These are phyloP conservation scores for Cyphomyrus plagiostoma DNA, from an alignment of 2,113 vertebrate genomes.

Conservation along the genomic window DNA sequence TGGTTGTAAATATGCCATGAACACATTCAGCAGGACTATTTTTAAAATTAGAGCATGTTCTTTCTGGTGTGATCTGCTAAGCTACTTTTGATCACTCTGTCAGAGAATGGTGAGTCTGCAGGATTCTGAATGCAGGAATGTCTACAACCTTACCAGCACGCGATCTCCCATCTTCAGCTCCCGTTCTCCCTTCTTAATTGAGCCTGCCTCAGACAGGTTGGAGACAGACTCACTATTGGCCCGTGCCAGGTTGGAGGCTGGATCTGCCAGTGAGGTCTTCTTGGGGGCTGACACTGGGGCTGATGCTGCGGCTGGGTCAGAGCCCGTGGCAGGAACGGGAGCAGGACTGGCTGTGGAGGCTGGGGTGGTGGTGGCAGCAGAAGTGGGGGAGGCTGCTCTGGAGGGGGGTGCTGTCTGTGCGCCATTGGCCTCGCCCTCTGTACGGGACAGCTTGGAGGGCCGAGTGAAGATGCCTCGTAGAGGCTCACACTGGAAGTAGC, in stretches of 20 bases:
- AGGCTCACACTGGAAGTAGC: constrained; percentile 93
- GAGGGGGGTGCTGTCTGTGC: constrained; percentile 64
- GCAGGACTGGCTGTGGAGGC: constrained; percentile 37
- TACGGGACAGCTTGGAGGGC: constrained; percentile 82
- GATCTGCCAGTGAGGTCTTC: constrained; percentile 41
- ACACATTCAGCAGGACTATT: neutral
- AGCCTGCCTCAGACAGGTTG: constrained; percentile 90
- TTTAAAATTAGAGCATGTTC: neutral
- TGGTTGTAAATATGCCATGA: neutral
- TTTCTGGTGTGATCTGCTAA: neutral
- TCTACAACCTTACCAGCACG: constrained; percentile 76
- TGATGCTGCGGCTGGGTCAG: constrained; percentile 22
- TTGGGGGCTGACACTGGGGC: constrained; percentile 32
- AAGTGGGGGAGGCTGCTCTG: constrained; percentile 74
- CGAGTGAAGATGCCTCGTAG: constrained; percentile 90
- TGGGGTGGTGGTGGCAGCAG: constrained; percentile 43
- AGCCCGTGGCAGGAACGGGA: neutral
- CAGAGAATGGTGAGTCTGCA: neutral
- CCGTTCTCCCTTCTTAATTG: constrained; percentile 89
- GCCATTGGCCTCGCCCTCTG: constrained; percentile 82
- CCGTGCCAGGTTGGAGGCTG: constrained; percentile 74
- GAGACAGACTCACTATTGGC: constrained; percentile 87
- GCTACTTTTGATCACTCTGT: neutral
- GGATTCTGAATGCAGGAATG: neutral
- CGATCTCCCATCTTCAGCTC: constrained; percentile 91